Evolutionary conservation across 2,113 vertebrate species (phyloP), one percentile per base, ranked within the genome.

Genomic region (Conger conger): DNA sequence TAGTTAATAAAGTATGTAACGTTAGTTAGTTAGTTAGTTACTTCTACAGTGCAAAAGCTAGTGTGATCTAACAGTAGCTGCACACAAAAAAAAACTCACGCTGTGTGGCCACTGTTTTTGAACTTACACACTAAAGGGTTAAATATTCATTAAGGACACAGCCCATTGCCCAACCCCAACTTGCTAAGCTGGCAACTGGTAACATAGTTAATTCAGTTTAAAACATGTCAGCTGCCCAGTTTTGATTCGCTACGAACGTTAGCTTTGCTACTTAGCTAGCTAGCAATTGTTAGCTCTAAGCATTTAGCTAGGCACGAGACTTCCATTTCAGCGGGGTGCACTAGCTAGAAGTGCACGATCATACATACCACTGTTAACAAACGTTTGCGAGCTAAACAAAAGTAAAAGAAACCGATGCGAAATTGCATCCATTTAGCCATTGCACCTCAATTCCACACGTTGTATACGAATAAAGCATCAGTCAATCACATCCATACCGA

Each of bases 61-160:
- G n/a, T n/a, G n/a, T n/a, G n/a, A n/a, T n/a, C n/a, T n/a, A n/a
- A n/a, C n/a, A n/a, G n/a, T n/a, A n/a, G n/a, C n/a, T n/a, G n/a
- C n/a, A n/a, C n/a, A n/a, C n/a, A n/a, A n/a, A n/a, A n/a, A n/a
- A n/a, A n/a, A n/a, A n/a, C n/a, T n/a, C n/a, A n/a, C n/a, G n/a
- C n/a, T n/a, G n/a, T n/a, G n/a, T n/a, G n/a, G n/a, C n/a, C n/a
- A n/a, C n/a, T n/a, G n/a, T n/a, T n/a, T n/a, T n/a, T n/a, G n/a
- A n/a, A n/a, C n/a, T n/a, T n/a, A n/a, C n/a, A n/a, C n/a, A n/a
- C n/a, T n/a, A n/a, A n/a, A n/a, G n/a, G n/a, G n/a, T 73, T 73
- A 73, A 73, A 73, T 73, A 73, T 73, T 33, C 68, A 73, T 73
- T 33, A 73, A 30, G 68, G 68, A 73, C 68, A 73, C 68, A 33